Base-by-base conservation (phyloP, 2,888 invertebrate genomes). In the Blomia tropicalis region DNA sequence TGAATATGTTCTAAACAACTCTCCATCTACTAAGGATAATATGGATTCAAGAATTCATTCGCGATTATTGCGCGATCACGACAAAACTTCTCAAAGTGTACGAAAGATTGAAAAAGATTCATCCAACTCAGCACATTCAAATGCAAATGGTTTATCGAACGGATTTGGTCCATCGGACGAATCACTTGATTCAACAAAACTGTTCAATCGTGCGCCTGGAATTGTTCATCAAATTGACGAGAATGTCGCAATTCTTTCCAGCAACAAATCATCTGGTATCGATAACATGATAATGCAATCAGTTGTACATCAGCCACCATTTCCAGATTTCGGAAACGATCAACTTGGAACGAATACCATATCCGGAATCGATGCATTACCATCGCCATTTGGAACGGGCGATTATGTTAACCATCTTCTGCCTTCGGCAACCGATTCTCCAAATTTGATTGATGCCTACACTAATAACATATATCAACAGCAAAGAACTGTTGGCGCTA, bases 1-100 rank as follows among this genome's bases (percentile, higher is more conserved):
- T 61, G 95, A 96, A 77, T 95, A 93, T 75, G 93, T 96, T 64
- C 80, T 96, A 70, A 88, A 92, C 68, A 89, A 88, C 66, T 89
- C 90, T 25, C 69, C 69, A 4, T 90, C 89, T 69, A 79, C 80
- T 70, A 83, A 84, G 73, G 84, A 83, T 32, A 56, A 56, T 70
- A 71, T 83, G 65, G 83, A 83, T 70, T 80, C 81, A 58, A 76
- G 83, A 67, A 78, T 84, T 77, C 76, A 82, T 67, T 56, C 62
- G 4, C 17, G 62, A 2, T 29, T 56, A 23, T 56, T 56, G 23
- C 63, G 64, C n/a, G 43, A 59, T 17, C 63, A 65, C n/a, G 43
- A 59, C 22, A 36, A 59, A 43, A n/a, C 30, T 23, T 11, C 11
- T 17, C 27, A 61, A 19, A 29, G 14, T 22, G 56, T 27, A 3